Evolutionary conservation across 1,140 invertebrate genomes (phyloP).

Genomic region (Ostrea edulis): DNA sequence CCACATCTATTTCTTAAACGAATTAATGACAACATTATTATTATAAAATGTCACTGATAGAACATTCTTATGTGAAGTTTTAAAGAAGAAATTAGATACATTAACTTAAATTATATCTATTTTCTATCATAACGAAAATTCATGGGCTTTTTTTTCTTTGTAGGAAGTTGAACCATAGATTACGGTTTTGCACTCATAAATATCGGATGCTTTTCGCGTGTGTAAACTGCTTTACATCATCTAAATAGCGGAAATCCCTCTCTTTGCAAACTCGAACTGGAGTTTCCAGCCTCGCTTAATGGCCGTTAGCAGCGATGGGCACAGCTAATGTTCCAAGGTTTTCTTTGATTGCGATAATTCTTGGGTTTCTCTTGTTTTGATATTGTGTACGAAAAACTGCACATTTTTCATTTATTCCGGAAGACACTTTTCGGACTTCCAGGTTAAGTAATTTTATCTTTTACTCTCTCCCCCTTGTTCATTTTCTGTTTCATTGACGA

Average conservation of each 20-base stretch:
- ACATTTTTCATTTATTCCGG: conserved; percentile 1
- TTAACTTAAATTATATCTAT: too few relatives aligned
- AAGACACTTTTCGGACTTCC: background rate
- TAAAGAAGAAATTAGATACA: too few relatives aligned
- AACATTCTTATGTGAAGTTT: too few relatives aligned
- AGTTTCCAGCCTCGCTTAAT: background rate
- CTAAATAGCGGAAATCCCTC: conserved; percentile 1
- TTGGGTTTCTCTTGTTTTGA: background rate
- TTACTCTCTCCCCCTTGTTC: background rate
- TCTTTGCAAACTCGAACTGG: background rate
- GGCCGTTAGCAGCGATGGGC: background rate
- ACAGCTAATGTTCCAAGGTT: background rate
- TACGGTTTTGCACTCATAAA: background rate
- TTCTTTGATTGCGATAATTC: background rate
- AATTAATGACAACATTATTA: too few relatives aligned
- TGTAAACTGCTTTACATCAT: background rate
- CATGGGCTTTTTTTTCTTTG: background rate
- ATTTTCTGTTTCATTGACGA: background rate
- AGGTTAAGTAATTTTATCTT: conserved; percentile 3
- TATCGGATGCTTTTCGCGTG: background rate
- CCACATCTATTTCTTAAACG: too few relatives aligned
- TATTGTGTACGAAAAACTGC: background rate
- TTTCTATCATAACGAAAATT: too few relatives aligned
- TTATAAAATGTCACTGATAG: too few relatives aligned
- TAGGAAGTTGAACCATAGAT: background rate